Conservation (phyloP, 2,888 invertebrate genomes). For the Ennomos quercinarius region DNA sequence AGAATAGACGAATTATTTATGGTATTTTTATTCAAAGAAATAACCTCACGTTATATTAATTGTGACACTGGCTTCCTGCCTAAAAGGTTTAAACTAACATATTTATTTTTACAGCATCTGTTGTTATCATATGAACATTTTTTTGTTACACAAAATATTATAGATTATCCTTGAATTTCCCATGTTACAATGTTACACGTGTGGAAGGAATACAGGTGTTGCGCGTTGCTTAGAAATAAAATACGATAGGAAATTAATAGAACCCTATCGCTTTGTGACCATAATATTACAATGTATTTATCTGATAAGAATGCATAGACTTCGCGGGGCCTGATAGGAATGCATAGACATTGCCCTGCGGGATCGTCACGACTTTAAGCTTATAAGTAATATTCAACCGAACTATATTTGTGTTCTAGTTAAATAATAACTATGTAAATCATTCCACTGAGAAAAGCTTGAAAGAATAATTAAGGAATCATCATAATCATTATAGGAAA, state of each 20-base stretch:
- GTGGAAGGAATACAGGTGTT: not conserved
- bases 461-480: too few species aligned
- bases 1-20: too few species aligned
- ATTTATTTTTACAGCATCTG: slow-evolving; percentile 22
- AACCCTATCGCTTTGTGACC: not conserved
- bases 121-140: slow-evolving; percentile 25
- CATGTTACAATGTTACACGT: slow-evolving; percentile 8
- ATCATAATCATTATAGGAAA: too few species aligned
- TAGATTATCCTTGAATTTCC: slow-evolving; percentile 18
- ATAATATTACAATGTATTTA: not conserved
- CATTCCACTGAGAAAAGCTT: too few species aligned
- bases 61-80: slow-evolving; percentile 4
- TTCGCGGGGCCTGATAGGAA: too few species aligned
- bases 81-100: slow-evolving; percentile 11
- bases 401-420: too few species aligned
- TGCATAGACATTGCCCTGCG: too few species aligned
- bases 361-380: too few species aligned
- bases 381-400: too few species aligned
- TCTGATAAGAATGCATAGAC: slow-evolving; percentile 19
- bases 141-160: slow-evolving; percentile 24
- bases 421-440: too few species aligned
- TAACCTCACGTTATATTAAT: not conserved
- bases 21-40: not conserved
- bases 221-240: slow-evolving; percentile 3
- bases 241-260: slow-evolving; percentile 1